Percentiles rank a stretch among this genome's conserved stretches.
These are phyloP conservation scores for Lepus townsendii DNA, from an alignment of 2,797 vertebrate species.

Conservation along the genomic window DNA sequence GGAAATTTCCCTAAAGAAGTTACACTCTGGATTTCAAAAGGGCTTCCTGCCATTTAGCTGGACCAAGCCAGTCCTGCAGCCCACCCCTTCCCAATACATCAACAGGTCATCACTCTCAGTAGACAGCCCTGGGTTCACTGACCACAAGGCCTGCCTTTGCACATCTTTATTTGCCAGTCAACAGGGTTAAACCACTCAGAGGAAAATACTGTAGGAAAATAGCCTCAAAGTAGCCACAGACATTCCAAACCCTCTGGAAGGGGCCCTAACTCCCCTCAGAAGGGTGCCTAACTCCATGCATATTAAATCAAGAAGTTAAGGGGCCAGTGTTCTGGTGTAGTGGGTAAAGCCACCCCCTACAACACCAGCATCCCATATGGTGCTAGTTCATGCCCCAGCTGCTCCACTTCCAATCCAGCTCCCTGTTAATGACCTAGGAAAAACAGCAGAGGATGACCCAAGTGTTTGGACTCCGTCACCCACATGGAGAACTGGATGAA, in stretches of 20 bases:
- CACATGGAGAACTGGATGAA: too few species aligned
- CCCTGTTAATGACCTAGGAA: too few species aligned
- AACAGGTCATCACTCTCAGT: not conserved
- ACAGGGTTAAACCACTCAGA: not conserved
- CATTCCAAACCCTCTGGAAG: not conserved
- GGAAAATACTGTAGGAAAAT: not conserved
- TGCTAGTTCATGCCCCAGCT: too few species aligned
- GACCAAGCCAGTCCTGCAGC: not conserved
- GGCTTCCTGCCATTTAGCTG: not conserved
- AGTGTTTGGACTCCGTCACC: too few species aligned
- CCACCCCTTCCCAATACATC: not conserved
- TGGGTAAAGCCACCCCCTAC: too few species aligned
- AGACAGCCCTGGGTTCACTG: not conserved
- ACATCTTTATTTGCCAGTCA: not conserved
- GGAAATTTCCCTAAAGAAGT: not conserved
- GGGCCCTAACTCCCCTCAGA: not conserved
- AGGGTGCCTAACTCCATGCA: not conserved
- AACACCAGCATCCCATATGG: too few species aligned
- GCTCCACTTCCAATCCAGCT: too few species aligned
- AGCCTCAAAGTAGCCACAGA: not conserved
- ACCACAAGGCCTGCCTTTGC: not conserved
- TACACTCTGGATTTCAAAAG: not conserved
- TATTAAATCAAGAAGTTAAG: slow-evolving; percentile 15
- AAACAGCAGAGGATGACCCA: too few species aligned
- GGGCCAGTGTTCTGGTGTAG: not conserved